Evolutionary conservation across 1,140 invertebrate genomes (phyloP), one percentile per base, ranked within the genome.

Genomic region (Meloidogyne hapla): DNA sequence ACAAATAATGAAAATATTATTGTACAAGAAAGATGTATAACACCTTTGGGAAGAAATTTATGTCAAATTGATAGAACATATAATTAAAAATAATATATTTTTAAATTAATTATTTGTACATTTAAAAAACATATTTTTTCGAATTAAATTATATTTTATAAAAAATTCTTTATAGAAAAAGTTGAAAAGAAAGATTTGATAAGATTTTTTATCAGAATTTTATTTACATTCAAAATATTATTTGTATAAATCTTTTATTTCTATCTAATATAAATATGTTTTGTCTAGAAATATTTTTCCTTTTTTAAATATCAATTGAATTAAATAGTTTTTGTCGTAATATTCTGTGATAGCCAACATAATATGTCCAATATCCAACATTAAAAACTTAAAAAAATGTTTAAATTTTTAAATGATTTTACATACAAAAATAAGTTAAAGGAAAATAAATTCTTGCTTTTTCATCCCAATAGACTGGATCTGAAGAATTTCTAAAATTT

Each of bases 381-480:
- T 81, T 81, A 71, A 81, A 81, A 15, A 83, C 45, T 40, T 56
- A 63, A 80, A 28, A 79, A 23, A 21, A 75, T 45, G 1, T 25
- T 26, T 6, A 71, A 72, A 21, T 33, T 21, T 21, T 26, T 38
- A 18, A 21, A 18, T n/a, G 2, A 38, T n/a, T 61, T 73, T 18
- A 66, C 2, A 23, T 73, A 33, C 26, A 65, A 64, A 28, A 33
- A 75, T 75, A 67, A 18, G 42, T 13, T 6, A 72, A 26, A 23
- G 65, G 45, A 63, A 76, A 71, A 21, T 76, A 71, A 61, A 76
- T 69, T 69, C 78, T 15, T 21, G 78, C 78, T 8, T 23, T 71
- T 40, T 79, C 78, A 56, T 79, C 78, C 79, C 79, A 80, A 73
- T 79, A 81, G 4, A 82, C n/a, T 25, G 80, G 80, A 80, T 83